Evolutionary conservation across 92 coral and sea anemone species (phyloP).

Genomic region (Zoanthus gigantus): DNA sequence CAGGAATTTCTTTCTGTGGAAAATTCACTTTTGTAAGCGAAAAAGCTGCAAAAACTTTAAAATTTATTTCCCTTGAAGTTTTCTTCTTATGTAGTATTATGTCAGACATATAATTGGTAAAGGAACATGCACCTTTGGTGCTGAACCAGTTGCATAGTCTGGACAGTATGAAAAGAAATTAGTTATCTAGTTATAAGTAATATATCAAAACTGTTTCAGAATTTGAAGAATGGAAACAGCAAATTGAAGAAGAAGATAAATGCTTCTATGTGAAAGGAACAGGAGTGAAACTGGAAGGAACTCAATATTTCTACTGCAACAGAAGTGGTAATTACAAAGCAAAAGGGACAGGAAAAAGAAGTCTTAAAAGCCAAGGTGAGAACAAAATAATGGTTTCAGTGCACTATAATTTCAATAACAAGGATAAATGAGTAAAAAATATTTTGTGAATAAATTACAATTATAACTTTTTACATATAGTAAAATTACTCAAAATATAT

Average conservation of each 20-base stretch:
- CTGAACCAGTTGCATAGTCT: background rate
- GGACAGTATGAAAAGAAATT: background rate
- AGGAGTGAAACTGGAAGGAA: constrained; percentile 28
- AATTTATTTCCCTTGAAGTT: too few relatives aligned
- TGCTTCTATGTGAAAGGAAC: constrained; percentile 31
- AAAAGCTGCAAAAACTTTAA: too few relatives aligned
- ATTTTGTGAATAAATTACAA: too few relatives aligned
- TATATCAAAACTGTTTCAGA: constrained; percentile 7
- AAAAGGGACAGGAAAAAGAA: constrained; percentile 54
- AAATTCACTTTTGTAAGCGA: too few relatives aligned
- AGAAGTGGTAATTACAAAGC: constrained; percentile 47
- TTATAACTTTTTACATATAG: too few relatives aligned
- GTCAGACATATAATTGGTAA: too few relatives aligned
- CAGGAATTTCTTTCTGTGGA: too few relatives aligned
- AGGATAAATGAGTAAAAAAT: background rate
- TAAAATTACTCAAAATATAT: too few relatives aligned
- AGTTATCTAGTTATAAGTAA: background rate
- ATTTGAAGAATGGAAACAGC: constrained; percentile 48
- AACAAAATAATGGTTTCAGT: background rate
- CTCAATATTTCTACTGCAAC: constrained; percentile 46
- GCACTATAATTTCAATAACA: background rate
- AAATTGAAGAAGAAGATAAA: constrained; percentile 37
- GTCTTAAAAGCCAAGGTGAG: constrained; percentile 55
- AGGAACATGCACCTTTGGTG: background rate
- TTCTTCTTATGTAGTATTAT: too few relatives aligned